Evolutionary conservation across 2,888 invertebrate species (phyloP), one percentile per base, ranked within the genome.

Genomic region (Oithona nana): DNA sequence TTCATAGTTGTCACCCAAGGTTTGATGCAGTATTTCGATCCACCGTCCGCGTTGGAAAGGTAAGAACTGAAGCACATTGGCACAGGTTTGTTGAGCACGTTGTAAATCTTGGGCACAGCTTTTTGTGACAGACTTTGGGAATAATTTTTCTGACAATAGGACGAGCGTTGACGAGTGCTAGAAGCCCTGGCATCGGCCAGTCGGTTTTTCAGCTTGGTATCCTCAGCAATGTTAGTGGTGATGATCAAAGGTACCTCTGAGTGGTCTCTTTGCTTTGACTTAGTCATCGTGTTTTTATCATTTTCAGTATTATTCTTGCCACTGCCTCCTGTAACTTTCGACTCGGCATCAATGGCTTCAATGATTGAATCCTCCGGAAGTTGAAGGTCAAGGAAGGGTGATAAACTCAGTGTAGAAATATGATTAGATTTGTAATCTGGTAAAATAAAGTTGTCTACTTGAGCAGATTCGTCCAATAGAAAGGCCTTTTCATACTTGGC

Each of bases 1-100:
- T 89, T 86, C 92, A 98, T 97, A 63, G 82, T 82, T 0, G 89
- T 85, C 61, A 88, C 81, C 83, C 85, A 57, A n/a, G 64, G 62
- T n/a, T 39, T 48, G 20, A 57, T 54, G 30, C 64, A 64, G 51
- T 50, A 61, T 3, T 48, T 11, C n/a, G 64, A 28, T 28, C 20
- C 54, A 11, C 39, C 64, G n/a, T 54, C 54, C 16, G 63, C 24
- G 8, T 26, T 85, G 68, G 28, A 71, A 70, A 65, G 66, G 59
- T 65, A 64, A 57, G 39, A 39, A 39, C 39, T 39, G 39, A 39
- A 39, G 16, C 39, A 39, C 39, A 39, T 39, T 6, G 39, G 39
- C 39, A 39, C 39, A 6, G 6, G 39, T 16, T 39, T 39, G 39
- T 39, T 16, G 8, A 39, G 16, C 39, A 39, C 39, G 6, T 39